Evolutionary conservation across 2,113 vertebrate genomes (phyloP).

Genomic region (Typhlomys cinereus): DNA sequence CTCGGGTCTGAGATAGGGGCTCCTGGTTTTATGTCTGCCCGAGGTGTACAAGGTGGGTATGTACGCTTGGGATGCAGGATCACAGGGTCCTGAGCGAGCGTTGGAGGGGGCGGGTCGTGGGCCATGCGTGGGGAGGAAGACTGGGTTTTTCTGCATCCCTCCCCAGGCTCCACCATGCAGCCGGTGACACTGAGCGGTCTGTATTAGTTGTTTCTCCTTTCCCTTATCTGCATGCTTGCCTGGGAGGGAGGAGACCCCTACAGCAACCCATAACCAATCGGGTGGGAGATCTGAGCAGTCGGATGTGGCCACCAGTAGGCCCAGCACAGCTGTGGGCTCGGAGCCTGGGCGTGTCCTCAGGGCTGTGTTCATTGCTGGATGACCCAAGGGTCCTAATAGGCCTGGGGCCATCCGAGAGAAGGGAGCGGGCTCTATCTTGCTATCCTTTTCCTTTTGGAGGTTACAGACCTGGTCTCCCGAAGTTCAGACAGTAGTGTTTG

Average conservation of each 20-base stretch:
- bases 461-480: background rate
- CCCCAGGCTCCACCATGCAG: background rate
- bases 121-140: background rate
- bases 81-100: background rate
- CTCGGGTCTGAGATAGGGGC: too few relatives aligned
- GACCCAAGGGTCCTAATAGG: rapidly evolving
- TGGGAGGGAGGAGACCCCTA: too few relatives aligned
- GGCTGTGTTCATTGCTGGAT: background rate
- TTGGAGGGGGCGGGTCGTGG: background rate
- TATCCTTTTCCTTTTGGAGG: background rate
- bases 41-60: background rate
- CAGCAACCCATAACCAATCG: too few relatives aligned
- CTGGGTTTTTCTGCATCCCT: background rate
- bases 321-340: background rate
- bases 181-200: background rate
- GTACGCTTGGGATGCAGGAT: background rate
- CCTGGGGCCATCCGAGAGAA: background rate
- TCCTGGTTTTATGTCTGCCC: background rate
- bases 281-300: background rate
- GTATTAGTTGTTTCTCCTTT: background rate
- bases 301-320: background rate
- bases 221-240: background rate
- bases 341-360: background rate
- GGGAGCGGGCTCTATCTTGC: background rate
- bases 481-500: background rate